Evolutionary conservation across 2,113 vertebrate genomes (phyloP).

Genomic region (Clarias batrachus): DNA sequence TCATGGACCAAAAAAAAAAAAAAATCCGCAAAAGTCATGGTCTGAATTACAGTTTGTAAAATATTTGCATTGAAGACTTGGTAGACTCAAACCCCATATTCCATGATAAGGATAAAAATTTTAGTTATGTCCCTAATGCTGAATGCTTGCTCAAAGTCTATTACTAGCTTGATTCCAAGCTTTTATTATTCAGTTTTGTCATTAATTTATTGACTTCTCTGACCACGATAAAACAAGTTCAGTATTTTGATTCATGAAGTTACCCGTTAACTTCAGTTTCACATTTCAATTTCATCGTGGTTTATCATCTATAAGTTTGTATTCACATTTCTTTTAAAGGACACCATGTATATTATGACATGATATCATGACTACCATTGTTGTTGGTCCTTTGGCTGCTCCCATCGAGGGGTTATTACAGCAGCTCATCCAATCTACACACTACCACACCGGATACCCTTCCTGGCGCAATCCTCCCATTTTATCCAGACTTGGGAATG

Average conservation of each 20-base stretch:
- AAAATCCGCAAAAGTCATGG: neutral
- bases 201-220: neutral
- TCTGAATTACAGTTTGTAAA: no score
- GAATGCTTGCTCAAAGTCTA: neutral
- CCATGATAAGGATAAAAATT: neutral
- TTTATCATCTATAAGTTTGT: neutral
- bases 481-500: no score
- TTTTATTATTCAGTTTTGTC: neutral
- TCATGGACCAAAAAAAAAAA: neutral
- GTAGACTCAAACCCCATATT: neutral
- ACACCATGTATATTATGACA: no score
- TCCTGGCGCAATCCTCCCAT: no score
- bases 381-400: no score
- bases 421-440: no score
- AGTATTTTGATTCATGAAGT: neutral
- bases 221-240: neutral
- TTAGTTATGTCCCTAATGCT: neutral
- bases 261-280: neutral
- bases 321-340: neutral
- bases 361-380: neutral
- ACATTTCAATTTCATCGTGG: neutral
- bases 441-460: no score
- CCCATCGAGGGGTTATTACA: no score
- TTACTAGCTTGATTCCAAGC: neutral
- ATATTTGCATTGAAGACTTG: neutral